These are phyloP conservation scores for Solea solea DNA, from an alignment of 2,113 vertebrate species.

Conservation along the genomic window DNA sequence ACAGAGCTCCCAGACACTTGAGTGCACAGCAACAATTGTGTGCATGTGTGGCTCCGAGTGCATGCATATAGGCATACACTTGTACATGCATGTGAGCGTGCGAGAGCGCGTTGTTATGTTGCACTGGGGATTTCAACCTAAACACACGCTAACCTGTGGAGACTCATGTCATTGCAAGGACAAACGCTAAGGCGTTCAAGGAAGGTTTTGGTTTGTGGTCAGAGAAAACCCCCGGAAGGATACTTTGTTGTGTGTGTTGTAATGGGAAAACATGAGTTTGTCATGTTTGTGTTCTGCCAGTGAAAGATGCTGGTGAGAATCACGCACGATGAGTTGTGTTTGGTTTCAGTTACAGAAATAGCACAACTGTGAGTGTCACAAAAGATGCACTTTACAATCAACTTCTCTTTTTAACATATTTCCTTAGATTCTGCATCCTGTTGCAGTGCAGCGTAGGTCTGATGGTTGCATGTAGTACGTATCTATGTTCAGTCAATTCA, in stretches of 20 bases:
- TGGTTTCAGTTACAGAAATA: too few species aligned
- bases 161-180: background rate
- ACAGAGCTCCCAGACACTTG: constrained; percentile 59
- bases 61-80: constrained; percentile 1
- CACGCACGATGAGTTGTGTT: too few species aligned
- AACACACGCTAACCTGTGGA: background rate
- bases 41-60: constrained; percentile 20
- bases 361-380: too few species aligned
- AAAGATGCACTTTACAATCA: too few species aligned
- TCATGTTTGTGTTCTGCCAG: too few species aligned
- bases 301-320: too few species aligned
- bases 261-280: too few species aligned
- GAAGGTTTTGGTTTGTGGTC: background rate
- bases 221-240: background rate
- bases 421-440: too few species aligned
- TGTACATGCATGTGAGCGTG: constrained; percentile 2
- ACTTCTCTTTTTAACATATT: too few species aligned
- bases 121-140: background rate
- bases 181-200: background rate
- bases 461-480: too few species aligned
- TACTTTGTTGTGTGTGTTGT: background rate
- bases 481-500: too few species aligned
- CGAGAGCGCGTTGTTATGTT: background rate
- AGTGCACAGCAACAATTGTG: constrained; percentile 28
- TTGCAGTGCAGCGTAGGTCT: too few species aligned